Base-by-base conservation (phyloP, 2,797 vertebrate genomes). In the Prunella strophiata region DNA sequence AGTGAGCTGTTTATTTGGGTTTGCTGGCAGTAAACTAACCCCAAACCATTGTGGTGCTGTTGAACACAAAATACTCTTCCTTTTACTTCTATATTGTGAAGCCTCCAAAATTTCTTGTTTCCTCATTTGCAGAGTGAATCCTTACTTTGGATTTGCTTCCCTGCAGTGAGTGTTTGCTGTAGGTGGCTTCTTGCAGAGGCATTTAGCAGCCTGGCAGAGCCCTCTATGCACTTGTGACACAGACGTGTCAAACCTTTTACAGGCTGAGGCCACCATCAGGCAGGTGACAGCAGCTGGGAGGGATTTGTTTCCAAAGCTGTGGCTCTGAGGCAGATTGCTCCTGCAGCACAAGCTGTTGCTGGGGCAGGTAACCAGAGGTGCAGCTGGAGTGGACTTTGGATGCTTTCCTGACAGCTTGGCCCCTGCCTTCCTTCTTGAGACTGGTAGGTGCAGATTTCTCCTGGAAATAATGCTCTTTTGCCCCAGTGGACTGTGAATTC, bases 1-100 rank as follows among this genome's bases (percentile, higher is more conserved):
- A 72, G 30, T 40, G 59, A 43, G 38, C 76, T 94, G 73, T 95
- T 95, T 95, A n/a, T 81, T 96, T 95, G 91, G 85, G 34, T 85
- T 88, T 91, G 93, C 79, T 83, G 58, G 72, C 51, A 90, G 73
- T 48, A 70, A 96, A 95, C 66, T 36, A 59, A 62, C 68, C 84
- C 57, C 78, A 77, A 42, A 52, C 76, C 63, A 27, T 45, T 57
- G 57, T 83, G 92, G 68, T 77, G 50, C 86, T 77, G 57, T 30
- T 15, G 71, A 91, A 80, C 59, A 22, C 5, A 1, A 63, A 52
- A 57, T 93, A 26, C 36, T 66, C 42, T 66, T 59, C 16, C 54
- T 92, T 93, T 92, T 74, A 29, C 25, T 79, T 85, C 54, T 92
- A 0, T 63, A n/a, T 58, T 92, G 72, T 40, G 67, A 43, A 68